A percentile compares a stretch with the other conserved stretches of the same genome.
phyloP scores from a whole-genome alignment of 2,888 invertebrate species.

The Leptinotarsa tumamoca region DNA sequence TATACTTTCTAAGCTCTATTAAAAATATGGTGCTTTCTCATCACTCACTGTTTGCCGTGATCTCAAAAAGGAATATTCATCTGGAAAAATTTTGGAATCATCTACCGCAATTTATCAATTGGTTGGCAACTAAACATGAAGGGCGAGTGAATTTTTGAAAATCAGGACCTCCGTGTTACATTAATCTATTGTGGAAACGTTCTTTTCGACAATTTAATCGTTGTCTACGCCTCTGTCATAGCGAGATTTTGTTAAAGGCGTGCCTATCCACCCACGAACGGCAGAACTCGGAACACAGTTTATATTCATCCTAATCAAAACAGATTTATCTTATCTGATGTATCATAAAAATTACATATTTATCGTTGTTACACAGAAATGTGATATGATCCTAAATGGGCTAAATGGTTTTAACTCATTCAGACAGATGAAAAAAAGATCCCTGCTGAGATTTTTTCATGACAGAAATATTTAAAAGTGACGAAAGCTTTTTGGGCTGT shows the following conservation, averaged over 20 bases:
- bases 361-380: conserved; percentile 23
- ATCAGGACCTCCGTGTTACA: too few relatives aligned
- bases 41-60: too few relatives aligned
- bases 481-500: too few relatives aligned
- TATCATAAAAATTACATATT: conserved; percentile 23
- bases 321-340: conserved; percentile 20
- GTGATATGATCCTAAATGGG: conserved; percentile 16
- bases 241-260: neutral
- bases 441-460: neutral
- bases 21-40: too few relatives aligned
- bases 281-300: neutral
- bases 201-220: neutral
- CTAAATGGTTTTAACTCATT: conserved; percentile 20
- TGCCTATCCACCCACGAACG: conserved; percentile 25
- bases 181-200: too few relatives aligned
- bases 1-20: too few relatives aligned
- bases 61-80: too few relatives aligned
- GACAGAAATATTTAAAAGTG: too few relatives aligned
- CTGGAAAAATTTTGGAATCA: too few relatives aligned
- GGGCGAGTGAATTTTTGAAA: too few relatives aligned
- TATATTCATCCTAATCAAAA: conserved; percentile 23
- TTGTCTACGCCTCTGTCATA: conserved; percentile 1
- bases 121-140: too few relatives aligned
- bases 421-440: neutral
- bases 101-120: too few relatives aligned